phyloP scores from a whole-genome alignment of 2,888 invertebrate genomes.

The Panopea generosa region DNA sequence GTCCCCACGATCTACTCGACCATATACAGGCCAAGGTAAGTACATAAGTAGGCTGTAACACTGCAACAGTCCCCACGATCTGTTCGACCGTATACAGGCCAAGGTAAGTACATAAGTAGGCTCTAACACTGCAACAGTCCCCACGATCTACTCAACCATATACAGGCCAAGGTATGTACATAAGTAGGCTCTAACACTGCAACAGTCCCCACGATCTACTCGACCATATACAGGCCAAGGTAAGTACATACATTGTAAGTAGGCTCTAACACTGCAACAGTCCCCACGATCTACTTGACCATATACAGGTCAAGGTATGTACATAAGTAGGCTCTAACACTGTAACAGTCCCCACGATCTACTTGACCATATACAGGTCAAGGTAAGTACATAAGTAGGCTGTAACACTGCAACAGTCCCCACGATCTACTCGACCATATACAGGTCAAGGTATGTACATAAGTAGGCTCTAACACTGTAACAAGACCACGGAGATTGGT shows the following conservation, averaged over 20 bases:
- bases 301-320: slow-evolving; percentile 73
- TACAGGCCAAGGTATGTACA: slow-evolving; percentile 74
- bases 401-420: slow-evolving; percentile 77
- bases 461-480: too few relatives aligned
- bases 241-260: slow-evolving; percentile 39
- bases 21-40: slow-evolving; percentile 74
- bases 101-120: slow-evolving; percentile 57
- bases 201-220: slow-evolving; percentile 77
- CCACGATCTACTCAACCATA: slow-evolving; percentile 74
- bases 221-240: slow-evolving; percentile 75
- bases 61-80: slow-evolving; percentile 76
- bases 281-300: slow-evolving; percentile 76
- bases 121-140: slow-evolving; percentile 77
- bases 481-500: too few relatives aligned
- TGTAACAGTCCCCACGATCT: slow-evolving; percentile 77
- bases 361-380: slow-evolving; percentile 73
- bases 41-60: too few relatives aligned
- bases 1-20: slow-evolving; percentile 77
- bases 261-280: slow-evolving; percentile 72
- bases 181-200: too few relatives aligned
- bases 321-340: slow-evolving; percentile 32
- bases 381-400: too few relatives aligned
- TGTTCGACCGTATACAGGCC: slow-evolving; percentile 74
- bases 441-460: slow-evolving; percentile 69
- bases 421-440: slow-evolving; percentile 76